Evolutionary conservation across 2,797 vertebrate species (phyloP), one percentile per base, ranked within the genome.

Genomic region (Mus minutoides): DNA sequence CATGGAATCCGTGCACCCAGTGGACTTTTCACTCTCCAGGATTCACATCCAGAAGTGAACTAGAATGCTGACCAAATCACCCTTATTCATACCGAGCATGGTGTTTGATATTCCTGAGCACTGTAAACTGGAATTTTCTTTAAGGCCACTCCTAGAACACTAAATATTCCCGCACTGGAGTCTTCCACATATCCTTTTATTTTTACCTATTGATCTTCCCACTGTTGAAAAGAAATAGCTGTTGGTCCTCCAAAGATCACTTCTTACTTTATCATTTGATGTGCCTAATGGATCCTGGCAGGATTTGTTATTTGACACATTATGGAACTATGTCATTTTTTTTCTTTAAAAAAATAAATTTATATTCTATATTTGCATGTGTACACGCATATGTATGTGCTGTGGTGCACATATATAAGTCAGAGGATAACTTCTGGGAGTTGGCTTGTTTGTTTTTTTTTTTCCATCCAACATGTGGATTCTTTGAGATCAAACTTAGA

Each of bases 291-390:
- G 22, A 84, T 80, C 22, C 31, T 73, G 26, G 7, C 11, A 34
- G 95, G 58, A 95, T 76, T 91, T 46, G 79, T 87, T 95, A 89
- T 79, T 80, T 94, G 94, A 91, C 76, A 80, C 64, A 49, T 73
- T 94, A 90, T 78, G n/a, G 58, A 96, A 95, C 91, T 94, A 90
- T 58, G 62, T 84, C 75, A 56, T 19, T 60, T 64, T 5, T 84
- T 84, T 84, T 43, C 14, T 84, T 64, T 17, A 37, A 82, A n/a
- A 54, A 64, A 46, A 62, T 40, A 34, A 46, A 46, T 64, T 69
- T 3, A 71, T 17, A 69, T 54, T 71, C 13, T 67, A 52, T 14
- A n/a, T 34, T 19, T 71, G 31, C 26, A 1, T 37, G 4, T 87
- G 43, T 71, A 29, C 0, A 4, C 19, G 7, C 43, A 22, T 49